Conservation (phyloP, 1,140 invertebrate genomes). For the Drosophila auraria region DNA sequence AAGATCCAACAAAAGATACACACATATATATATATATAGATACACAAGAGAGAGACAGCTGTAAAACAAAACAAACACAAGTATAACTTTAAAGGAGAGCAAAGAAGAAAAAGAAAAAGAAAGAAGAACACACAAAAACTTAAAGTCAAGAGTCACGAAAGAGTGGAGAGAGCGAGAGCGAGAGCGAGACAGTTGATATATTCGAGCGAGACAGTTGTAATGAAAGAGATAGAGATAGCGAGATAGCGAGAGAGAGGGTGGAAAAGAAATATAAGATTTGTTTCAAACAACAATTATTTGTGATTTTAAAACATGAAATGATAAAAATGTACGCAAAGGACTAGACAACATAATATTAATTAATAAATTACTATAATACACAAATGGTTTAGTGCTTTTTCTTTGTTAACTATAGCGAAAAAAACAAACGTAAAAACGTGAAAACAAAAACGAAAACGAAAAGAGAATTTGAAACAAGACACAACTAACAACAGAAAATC, state of each 20-base stretch:
- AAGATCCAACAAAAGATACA: constrained; percentile 7
- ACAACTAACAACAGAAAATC: constrained; percentile 9
- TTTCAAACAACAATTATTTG: constrained; percentile 82
- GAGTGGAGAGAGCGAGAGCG: constrained; percentile 7
- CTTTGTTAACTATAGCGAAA: constrained; percentile 67
- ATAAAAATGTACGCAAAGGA: constrained; percentile 65
- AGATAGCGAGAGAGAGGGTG: neutral
- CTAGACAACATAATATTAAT: constrained; percentile 72
- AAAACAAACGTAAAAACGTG: neutral
- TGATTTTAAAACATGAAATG: constrained; percentile 81
- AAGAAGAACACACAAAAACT: constrained; percentile 15
- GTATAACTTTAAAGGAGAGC: constrained; percentile 31
- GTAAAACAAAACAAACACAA: constrained; percentile 25
- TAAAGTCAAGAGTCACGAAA: constrained; percentile 22
- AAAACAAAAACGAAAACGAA: neutral
- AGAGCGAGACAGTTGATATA: constrained; percentile 28
- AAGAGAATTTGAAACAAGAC: constrained; percentile 18
- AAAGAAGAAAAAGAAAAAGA: neutral
- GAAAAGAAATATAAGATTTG: constrained; percentile 56
- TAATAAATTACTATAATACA: constrained; percentile 67
- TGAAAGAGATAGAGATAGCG: constrained; percentile 15
- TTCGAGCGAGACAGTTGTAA: constrained; percentile 15
- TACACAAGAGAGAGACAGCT: constrained; percentile 22
- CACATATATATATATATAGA: constrained; percentile 24
- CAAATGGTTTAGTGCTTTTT: constrained; percentile 66